Conservation (phyloP, 1,140 invertebrate species). For the Probaryconus sp. region DNA sequence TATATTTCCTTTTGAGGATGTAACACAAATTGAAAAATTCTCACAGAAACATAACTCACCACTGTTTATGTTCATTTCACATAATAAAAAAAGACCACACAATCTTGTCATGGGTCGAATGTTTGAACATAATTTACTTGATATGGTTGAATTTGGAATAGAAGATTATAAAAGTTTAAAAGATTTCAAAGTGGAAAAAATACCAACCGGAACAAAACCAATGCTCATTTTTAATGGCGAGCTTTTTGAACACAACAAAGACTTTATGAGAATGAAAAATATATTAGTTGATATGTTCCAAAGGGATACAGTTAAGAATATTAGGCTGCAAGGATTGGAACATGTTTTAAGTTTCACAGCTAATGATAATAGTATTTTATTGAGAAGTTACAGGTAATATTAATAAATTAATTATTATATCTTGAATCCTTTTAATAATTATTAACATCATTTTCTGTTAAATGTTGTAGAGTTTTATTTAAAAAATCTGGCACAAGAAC, state of each 20-base stretch:
- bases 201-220: constrained; percentile 91
- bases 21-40: constrained; percentile 89
- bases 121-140: constrained; percentile 93
- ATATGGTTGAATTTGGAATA: constrained; percentile 97
- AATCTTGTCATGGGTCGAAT: constrained; percentile 94
- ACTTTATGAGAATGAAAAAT: constrained; percentile 91
- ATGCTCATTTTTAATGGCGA: constrained; percentile 96
- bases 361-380: constrained; percentile 86
- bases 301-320: constrained; percentile 87
- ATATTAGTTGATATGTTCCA: constrained; percentile 96
- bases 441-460: background rate
- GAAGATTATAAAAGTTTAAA: constrained; percentile 88
- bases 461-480: constrained; percentile 83
- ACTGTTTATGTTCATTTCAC: constrained; percentile 93
- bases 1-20: constrained; percentile 91
- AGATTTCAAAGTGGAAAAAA: constrained; percentile 90
- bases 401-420: constrained; percentile 6
- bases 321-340: constrained; percentile 94
- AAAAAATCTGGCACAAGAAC: constrained; percentile 94
- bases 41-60: constrained; percentile 92
- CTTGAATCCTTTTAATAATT: background rate
- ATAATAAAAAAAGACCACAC: constrained; percentile 96
- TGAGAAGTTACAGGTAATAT: constrained; percentile 91
- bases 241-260: constrained; percentile 89
- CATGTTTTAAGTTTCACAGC: constrained; percentile 94